phyloP scores from a whole-genome alignment of 2,113 vertebrate species.

The Glaucidium brasilianum region DNA sequence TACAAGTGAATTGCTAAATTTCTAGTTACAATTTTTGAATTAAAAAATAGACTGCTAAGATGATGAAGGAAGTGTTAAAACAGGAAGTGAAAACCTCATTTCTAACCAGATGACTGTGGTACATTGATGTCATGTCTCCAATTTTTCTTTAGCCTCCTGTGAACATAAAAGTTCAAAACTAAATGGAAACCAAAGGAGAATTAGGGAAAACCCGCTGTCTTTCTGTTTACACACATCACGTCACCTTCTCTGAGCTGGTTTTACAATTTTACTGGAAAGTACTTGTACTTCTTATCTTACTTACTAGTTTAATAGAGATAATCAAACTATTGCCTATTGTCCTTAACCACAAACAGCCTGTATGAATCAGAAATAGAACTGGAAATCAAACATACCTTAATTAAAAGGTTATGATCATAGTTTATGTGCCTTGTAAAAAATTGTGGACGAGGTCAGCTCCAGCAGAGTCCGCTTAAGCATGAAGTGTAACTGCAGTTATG shows the following conservation, averaged over 20 bases:
- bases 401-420: neutral
- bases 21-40: neutral
- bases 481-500: neutral
- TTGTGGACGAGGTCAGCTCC: neutral
- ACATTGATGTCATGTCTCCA: neutral
- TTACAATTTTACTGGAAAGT: neutral
- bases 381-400: neutral
- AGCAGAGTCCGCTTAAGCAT: neutral
- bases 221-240: neutral
- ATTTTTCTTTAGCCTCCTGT: neutral
- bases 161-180: neutral
- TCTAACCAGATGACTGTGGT: neutral
- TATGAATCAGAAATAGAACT: neutral
- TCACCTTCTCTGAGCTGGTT: neutral
- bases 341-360: neutral
- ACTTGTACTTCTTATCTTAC: neutral
- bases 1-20: neutral
- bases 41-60: neutral
- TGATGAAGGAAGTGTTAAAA: neutral
- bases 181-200: neutral
- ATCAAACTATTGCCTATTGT: neutral
- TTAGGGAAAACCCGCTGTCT: fast-evolving
- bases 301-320: neutral
- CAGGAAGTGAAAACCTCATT: neutral
- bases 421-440: neutral